A percentile compares a stretch with the other conserved stretches of the same genome.
Conservation (phyloP, 2,113 vertebrate genomes). For the Lota lota region DNA sequence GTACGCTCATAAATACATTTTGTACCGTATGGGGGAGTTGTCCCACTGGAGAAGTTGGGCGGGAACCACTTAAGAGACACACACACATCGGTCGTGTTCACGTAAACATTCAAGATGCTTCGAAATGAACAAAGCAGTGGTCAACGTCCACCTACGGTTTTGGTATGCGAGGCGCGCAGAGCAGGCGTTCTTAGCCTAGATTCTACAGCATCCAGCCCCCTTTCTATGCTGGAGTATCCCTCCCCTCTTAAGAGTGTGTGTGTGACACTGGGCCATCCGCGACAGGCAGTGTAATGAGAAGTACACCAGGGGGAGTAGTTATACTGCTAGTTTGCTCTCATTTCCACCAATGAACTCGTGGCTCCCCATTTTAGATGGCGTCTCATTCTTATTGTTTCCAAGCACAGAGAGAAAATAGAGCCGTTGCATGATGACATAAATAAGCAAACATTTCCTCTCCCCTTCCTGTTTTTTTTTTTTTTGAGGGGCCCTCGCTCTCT, state of each 20-base stretch:
- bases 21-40: too few species aligned
- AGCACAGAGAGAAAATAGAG: conserved; percentile 51
- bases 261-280: conserved; percentile 25
- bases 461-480: conserved; percentile 6
- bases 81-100: too few species aligned
- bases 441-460: conserved; percentile 35
- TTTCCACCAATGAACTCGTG: conserved; percentile 32
- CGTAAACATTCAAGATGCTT: too few species aligned
- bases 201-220: too few species aligned
- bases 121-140: too few species aligned
- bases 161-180: too few species aligned
- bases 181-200: too few species aligned
- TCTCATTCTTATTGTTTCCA: conserved; percentile 27
- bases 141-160: too few species aligned
- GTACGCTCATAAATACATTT: too few species aligned
- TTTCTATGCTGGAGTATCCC: neutral
- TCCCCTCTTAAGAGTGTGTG: conserved; percentile 51
- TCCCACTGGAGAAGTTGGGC: too few species aligned
- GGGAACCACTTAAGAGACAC: too few species aligned
- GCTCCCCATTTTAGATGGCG: conserved; percentile 51
- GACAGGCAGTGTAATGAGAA: conserved; percentile 53
- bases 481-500: conserved; percentile 41
- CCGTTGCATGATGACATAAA: conserved; percentile 70
- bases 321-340: conserved; percentile 68
- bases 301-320: conserved; percentile 81